Evolutionary conservation across 92 coral and sea anemone species (phyloP).

Genomic region (Palythoa caribaeorum): DNA sequence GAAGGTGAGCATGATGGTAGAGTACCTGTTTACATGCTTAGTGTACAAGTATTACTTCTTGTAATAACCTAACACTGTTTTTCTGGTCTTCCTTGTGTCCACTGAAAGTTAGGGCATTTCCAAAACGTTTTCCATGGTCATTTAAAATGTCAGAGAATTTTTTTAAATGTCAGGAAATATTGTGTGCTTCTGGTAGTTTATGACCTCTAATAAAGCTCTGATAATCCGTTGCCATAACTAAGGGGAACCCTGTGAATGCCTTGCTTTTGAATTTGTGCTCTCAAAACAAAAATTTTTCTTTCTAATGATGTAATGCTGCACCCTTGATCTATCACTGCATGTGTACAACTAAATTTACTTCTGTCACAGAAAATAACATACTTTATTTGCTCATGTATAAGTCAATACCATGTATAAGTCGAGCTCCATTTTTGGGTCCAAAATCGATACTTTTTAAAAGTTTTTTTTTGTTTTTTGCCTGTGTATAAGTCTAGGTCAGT

Average conservation of each 20-base stretch:
- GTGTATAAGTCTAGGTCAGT: no score
- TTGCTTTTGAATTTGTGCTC: background rate
- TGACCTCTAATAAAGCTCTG: background rate
- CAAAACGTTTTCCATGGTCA: background rate
- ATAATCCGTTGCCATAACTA: background rate
- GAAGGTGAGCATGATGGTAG: background rate
- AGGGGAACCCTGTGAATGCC: background rate
- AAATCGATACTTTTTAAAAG: no score
- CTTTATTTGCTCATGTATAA: background rate
- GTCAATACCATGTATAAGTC: background rate
- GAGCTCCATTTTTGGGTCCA: no score
- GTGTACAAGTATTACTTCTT: background rate
- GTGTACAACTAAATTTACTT: background rate
- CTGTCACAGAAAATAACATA: background rate
- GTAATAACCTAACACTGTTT: background rate
- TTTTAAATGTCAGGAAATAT: background rate
- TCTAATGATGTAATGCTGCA: background rate
- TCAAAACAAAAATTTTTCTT: background rate
- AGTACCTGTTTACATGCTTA: background rate
- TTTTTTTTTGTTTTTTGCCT: no score
- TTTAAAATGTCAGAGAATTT: background rate
- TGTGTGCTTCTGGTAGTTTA: background rate
- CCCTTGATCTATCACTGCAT: slow-evolving; percentile 1
- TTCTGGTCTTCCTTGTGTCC: background rate
- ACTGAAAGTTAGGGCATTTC: background rate